Conservation (phyloP, 2,113 vertebrate species). For the Gymnarchus niloticus region DNA sequence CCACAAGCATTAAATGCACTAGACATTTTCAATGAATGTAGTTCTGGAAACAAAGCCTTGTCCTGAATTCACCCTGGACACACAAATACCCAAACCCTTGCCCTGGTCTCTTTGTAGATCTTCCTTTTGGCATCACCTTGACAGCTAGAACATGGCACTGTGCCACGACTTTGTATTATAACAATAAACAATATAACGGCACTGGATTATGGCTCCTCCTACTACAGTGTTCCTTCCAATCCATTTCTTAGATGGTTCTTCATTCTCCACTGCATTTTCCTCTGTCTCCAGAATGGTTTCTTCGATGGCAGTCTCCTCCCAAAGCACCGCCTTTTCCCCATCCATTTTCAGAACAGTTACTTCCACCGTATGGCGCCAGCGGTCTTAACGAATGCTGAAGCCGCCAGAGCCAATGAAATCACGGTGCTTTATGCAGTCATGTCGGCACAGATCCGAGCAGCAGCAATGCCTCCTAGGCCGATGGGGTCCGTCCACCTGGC, state of each 20-base stretch:
- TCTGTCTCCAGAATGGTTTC: background rate
- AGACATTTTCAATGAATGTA: conserved; percentile 1
- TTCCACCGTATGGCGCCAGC: background rate
- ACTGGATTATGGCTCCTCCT: background rate
- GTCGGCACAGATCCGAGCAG: conserved; percentile 41
- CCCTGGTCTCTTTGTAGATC: background rate
- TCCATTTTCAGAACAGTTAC: background rate
- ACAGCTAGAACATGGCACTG: background rate
- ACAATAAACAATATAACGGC: background rate
- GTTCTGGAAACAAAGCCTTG: background rate
- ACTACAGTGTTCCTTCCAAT: background rate
- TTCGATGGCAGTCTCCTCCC: background rate
- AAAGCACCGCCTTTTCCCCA: background rate
- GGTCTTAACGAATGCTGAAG: background rate
- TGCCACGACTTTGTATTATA: background rate
- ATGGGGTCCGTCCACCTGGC: conserved; percentile 33
- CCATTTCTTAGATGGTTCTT: background rate
- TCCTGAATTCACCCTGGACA: conserved; percentile 17
- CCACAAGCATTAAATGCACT: conserved; percentile 4
- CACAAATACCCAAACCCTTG: conserved; percentile 2
- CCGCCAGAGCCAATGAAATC: conserved; percentile 48
- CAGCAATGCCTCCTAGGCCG: conserved; percentile 48
- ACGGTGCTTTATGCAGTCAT: conserved; percentile 40
- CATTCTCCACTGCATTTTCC: background rate
- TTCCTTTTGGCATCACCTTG: background rate